Base-by-base conservation (phyloP, 2,797 vertebrate genomes). In the Gymnoscopelus microlampas region DNA sequence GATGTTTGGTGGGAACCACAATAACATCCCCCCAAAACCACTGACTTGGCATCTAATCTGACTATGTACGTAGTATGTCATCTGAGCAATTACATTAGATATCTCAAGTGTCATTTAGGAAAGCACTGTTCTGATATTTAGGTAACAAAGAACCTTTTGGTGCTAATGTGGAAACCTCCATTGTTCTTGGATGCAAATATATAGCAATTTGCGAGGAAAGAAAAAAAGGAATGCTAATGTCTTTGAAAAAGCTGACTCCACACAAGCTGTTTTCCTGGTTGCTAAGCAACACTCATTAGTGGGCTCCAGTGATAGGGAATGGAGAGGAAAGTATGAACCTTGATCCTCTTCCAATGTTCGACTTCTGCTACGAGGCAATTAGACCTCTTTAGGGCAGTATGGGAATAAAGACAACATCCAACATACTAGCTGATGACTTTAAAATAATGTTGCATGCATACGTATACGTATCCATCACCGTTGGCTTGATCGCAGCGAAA, bases 271-370 rank as follows among this genome's bases (percentile, higher is more conserved):
- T 92, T 92, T 86, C 83, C 73, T 9, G 67, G 92, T 93, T 91
- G 89, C 93, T 85, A 89, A 81, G 93, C 82, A 93, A 92, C 91
- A 79, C 88, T 92, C 78, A 84, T 91, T 90, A 90, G 83, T 79
- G 77, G 53, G 60, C 69, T 74, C 63, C 51, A 53, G 63, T 85
- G 72, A 87, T 74, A 62, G 65, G 77, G 71, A 19, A 65, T 69
- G 74, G 75, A 70, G 80, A 54, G 24, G 68, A 73, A 87, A 74
- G 69, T 66, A 74, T 68, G 76, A 75, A 84, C 68, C 70, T 19
- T 23, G 26, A 32, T n/a, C 48, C 15, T 68, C 44, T 50, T 26
- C 48, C 57, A 49, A 85, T 80, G 73, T 83, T 70, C 56, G 72
- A 80, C 71, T 73, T 74, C 8, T 29, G 61, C 71, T 76, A 58